phyloP scores from a whole-genome alignment of 1,140 invertebrate genomes.

The Catajapyx aquilonaris region DNA sequence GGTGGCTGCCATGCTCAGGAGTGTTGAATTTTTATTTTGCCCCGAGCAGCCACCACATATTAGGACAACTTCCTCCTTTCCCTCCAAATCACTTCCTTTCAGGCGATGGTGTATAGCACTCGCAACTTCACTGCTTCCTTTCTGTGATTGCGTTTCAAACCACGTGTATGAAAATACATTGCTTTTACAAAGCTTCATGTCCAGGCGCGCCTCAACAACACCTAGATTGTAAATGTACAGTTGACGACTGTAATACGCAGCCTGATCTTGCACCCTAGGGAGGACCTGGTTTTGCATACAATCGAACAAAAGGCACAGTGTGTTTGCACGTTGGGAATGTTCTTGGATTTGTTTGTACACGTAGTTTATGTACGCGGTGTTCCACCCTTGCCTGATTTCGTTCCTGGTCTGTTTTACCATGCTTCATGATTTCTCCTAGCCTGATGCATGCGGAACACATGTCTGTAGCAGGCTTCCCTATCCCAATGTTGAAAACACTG shows the following conservation, averaged over 20 bases:
- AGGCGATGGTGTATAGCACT: background rate
- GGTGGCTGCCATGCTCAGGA: background rate
- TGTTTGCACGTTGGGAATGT: background rate
- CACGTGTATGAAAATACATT: background rate
- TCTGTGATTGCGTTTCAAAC: background rate
- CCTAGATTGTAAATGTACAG: constrained; percentile 1
- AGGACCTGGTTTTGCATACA: constrained; percentile 2
- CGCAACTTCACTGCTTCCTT: background rate
- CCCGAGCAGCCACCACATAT: constrained; percentile 3
- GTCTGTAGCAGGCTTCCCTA: background rate
- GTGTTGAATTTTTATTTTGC: constrained; percentile 5
- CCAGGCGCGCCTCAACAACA: background rate
- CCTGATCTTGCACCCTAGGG: constrained; percentile 1
- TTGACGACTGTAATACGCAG: constrained; percentile 2
- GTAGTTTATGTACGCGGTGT: background rate
- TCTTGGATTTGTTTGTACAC: background rate
- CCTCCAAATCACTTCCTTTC: background rate
- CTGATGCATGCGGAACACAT: background rate
- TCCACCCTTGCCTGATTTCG: background rate
- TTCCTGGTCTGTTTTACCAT: background rate
- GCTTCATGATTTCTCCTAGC: background rate
- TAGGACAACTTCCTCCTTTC: background rate
- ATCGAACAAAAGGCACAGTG: background rate
- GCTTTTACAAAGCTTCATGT: background rate
- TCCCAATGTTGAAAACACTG: constrained; percentile 7